Evolutionary conservation across 2,888 invertebrate species (phyloP).

Genomic region (Phaedon cochleariae): DNA sequence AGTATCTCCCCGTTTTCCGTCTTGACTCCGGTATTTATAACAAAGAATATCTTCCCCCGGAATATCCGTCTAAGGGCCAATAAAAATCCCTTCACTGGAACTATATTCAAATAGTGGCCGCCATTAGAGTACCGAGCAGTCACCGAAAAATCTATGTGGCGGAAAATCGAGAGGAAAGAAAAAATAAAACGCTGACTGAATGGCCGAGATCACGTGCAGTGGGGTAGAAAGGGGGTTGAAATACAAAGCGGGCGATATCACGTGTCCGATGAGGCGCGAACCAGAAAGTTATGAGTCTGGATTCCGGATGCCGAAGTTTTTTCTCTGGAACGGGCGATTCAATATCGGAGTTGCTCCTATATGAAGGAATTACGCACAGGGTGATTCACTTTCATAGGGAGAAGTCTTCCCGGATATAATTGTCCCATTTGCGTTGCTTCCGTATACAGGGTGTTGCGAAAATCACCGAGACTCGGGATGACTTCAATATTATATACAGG

Average conservation of each 20-base stretch:
- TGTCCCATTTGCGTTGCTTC: too few species aligned
- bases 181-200: not conserved
- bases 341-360: not conserved
- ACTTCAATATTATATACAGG: too few species aligned
- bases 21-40: not conserved
- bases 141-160: constrained; percentile 8
- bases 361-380: too few species aligned
- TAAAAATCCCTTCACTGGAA: not conserved
- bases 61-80: not conserved
- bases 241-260: not conserved
- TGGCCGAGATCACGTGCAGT: not conserved
- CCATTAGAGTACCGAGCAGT: not conserved
- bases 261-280: not conserved
- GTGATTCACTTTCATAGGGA: too few species aligned
- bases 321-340: not conserved
- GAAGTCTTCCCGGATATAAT: too few species aligned
- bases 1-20: too few species aligned
- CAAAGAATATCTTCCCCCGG: not conserved
- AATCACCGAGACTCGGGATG: too few species aligned
- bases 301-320: not conserved
- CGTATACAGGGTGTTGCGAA: too few species aligned
- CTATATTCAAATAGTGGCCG: constrained; percentile 15
- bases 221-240: too few species aligned
- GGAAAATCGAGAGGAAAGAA: constrained; percentile 15
- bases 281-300: not conserved